Evolutionary conservation across 2,888 invertebrate genomes (phyloP).

Genomic region (Lordiphosa andalusiaca): DNA sequence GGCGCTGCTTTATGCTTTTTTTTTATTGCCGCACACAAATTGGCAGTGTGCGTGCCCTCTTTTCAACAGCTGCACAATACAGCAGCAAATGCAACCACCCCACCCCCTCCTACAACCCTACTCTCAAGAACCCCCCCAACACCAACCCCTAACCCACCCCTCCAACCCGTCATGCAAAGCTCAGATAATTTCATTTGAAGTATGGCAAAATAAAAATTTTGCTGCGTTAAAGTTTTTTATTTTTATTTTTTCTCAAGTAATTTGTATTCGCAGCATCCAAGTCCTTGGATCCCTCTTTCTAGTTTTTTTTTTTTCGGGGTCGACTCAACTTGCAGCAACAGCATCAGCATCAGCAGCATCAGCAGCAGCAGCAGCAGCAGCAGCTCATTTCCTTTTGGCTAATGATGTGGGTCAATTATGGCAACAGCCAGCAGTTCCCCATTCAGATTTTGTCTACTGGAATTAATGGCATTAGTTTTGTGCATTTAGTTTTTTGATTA

Average conservation of each 20-base stretch:
- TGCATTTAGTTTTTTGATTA: slow-evolving; percentile 71
- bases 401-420: slow-evolving; percentile 74
- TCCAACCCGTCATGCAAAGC: slow-evolving; percentile 40
- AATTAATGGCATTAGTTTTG: slow-evolving; percentile 74
- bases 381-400: slow-evolving; percentile 73
- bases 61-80: slow-evolving; percentile 62
- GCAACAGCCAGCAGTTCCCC: slow-evolving; percentile 41
- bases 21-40: slow-evolving; percentile 61
- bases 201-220: slow-evolving; percentile 65
- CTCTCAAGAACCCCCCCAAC: background rate
- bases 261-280: slow-evolving; percentile 50
- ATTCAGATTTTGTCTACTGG: slow-evolving; percentile 72
- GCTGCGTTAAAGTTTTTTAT: slow-evolving; percentile 60
- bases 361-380: slow-evolving; percentile 37
- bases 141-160: background rate
- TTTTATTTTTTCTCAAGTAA: slow-evolving; percentile 49
- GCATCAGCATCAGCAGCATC: slow-evolving; percentile 23
- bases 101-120: background rate
- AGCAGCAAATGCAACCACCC: slow-evolving; percentile 1
- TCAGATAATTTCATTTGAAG: slow-evolving; percentile 72
- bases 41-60: slow-evolving; percentile 73
- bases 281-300: slow-evolving; percentile 44
- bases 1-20: slow-evolving; percentile 35
- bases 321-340: slow-evolving; percentile 44
- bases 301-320: slow-evolving; percentile 37